Conservation (phyloP, 2,888 invertebrate genomes). For the Oscheius sp. region DNA sequence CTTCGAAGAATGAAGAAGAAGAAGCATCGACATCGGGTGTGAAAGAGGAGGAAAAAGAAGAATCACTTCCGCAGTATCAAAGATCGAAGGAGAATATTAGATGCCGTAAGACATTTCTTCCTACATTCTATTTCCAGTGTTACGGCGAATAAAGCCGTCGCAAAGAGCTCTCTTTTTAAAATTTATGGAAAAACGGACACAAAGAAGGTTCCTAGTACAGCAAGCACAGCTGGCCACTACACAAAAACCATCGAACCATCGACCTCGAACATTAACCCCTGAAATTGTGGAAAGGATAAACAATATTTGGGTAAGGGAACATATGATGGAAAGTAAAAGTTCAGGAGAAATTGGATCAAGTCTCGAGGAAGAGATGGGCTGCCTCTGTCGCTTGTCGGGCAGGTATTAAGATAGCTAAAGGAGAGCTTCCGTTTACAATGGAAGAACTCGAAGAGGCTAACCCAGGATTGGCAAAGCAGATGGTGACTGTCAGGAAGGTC, state of each 20-base stretch:
- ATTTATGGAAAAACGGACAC: background rate
- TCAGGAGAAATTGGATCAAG: background rate
- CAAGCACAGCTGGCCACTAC: background rate
- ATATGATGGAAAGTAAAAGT: no score
- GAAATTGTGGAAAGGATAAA: background rate
- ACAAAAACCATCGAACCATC: background rate
- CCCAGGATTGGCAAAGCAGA: slow-evolving; percentile 1
- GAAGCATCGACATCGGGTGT: no score
- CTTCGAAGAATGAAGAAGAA: no score
- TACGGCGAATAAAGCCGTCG: background rate
- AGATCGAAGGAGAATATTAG: background rate
- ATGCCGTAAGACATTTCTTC: background rate
- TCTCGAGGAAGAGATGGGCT: background rate
- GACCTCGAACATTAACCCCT: background rate
- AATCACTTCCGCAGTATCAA: background rate
- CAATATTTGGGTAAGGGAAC: background rate
- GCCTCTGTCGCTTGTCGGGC: slow-evolving; percentile 1
- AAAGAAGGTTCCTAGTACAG: background rate
- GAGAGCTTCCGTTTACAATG: slow-evolving; percentile 1
- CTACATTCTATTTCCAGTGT: background rate
- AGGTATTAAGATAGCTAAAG: background rate
- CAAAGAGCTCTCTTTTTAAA: background rate
- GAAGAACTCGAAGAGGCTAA: background rate
- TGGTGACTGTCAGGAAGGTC: background rate
- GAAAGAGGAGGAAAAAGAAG: background rate